Conservation (phyloP, 2,888 invertebrate genomes). For the Lottia scabra region DNA sequence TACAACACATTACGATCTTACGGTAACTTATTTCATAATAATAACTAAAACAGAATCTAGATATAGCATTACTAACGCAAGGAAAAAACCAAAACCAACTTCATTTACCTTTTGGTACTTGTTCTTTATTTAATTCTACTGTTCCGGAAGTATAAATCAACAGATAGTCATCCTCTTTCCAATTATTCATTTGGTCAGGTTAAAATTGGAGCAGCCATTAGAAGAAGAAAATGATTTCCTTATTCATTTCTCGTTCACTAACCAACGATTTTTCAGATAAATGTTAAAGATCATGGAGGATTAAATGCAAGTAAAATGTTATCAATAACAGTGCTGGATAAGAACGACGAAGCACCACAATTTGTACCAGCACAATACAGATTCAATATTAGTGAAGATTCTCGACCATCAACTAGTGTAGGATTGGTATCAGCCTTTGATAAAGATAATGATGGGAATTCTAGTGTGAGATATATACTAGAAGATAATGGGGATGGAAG, state of each 20-base stretch:
- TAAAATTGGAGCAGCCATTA: too few relatives aligned
- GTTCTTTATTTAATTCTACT: too few relatives aligned
- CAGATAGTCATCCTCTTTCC: too few relatives aligned
- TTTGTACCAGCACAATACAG: constrained; percentile 21
- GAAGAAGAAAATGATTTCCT: too few relatives aligned
- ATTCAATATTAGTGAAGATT: constrained; percentile 18
- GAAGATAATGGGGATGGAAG: neutral
- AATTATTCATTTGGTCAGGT: too few relatives aligned
- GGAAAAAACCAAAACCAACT: too few relatives aligned
- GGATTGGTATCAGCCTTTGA: constrained; percentile 38
- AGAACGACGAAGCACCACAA: constrained; percentile 29
- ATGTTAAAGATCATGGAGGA: constrained; percentile 29
- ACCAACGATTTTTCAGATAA: neutral
- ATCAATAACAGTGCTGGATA: constrained; percentile 26
- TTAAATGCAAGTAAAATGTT: constrained; percentile 15
- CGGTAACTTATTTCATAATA: constrained; percentile 15
- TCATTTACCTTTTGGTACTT: too few relatives aligned
- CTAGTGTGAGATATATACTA: neutral
- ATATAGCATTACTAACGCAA: too few relatives aligned
- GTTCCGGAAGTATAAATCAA: too few relatives aligned
- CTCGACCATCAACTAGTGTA: constrained; percentile 17
- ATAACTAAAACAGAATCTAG: too few relatives aligned
- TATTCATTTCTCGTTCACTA: too few relatives aligned
- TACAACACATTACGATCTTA: constrained; percentile 14
- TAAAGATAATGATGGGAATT: constrained; percentile 27